These are phyloP conservation scores for Chanos chanos DNA, from an alignment of 2,797 vertebrate species.

Conservation along the genomic window DNA sequence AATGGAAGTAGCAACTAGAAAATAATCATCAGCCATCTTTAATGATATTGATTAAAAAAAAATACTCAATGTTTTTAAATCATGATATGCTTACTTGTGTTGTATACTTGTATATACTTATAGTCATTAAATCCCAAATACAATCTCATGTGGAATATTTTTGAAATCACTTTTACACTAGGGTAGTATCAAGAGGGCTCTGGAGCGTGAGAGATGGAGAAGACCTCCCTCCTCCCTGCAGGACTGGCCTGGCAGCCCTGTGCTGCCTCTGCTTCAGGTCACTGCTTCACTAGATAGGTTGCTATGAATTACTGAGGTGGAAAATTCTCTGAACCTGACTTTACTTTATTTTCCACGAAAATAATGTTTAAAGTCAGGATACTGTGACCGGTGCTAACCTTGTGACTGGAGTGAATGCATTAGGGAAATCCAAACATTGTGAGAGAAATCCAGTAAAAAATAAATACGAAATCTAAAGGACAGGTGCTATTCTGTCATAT, in stretches of 20 bases:
- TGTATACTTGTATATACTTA: too few species aligned
- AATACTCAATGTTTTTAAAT: too few species aligned
- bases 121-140: too few species aligned
- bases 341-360: conserved; percentile 59
- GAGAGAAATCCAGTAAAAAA: neutral
- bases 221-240: neutral
- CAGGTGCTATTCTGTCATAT: neutral
- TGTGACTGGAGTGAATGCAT: neutral
- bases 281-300: conserved; percentile 42
- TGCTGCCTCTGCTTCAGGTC: conserved; percentile 47
- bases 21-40: too few species aligned
- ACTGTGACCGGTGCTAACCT: conserved; percentile 14
- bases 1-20: too few species aligned
- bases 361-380: conserved; percentile 28
- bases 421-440: neutral
- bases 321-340: conserved; percentile 50
- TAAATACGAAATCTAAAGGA: neutral
- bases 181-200: too few species aligned
- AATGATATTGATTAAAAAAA: too few species aligned
- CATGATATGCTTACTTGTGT: too few species aligned
- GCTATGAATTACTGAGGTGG: conserved; percentile 39
- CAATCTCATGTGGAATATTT: too few species aligned
- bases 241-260: conserved; percentile 20
- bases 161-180: too few species aligned
- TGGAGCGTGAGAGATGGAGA: neutral